These are phyloP conservation scores for Amphimallon solstitiale DNA, from an alignment of 2,888 invertebrate genomes.

Conservation along the genomic window DNA sequence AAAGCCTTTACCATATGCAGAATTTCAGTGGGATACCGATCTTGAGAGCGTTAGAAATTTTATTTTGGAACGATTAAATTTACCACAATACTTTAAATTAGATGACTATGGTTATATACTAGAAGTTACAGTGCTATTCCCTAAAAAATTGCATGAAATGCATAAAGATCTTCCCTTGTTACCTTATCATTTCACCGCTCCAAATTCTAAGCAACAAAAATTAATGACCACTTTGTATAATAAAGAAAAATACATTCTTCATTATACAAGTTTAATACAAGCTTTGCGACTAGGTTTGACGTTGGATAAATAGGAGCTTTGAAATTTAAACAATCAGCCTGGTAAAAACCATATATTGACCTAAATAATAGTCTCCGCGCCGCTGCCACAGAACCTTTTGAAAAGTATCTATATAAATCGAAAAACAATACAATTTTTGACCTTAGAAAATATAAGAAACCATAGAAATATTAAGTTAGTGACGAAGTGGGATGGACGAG, in stretches of 20 bases:
- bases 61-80: not conserved
- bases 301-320: not conserved
- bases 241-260: slow-evolving; percentile 18
- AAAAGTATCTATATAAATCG: not conserved
- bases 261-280: slow-evolving; percentile 14
- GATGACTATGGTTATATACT: slow-evolving; percentile 6
- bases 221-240: slow-evolving; percentile 22
- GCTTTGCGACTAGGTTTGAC: not conserved
- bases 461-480: no score
- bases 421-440: not conserved
- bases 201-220: slow-evolving; percentile 1
- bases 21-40: no score
- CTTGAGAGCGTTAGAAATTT: no score
- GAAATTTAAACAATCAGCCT: slow-evolving; percentile 8
- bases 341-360: slow-evolving; percentile 10
- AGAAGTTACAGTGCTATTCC: slow-evolving; percentile 10
- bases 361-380: not conserved
- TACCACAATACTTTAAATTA: not conserved
- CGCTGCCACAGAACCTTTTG: not conserved
- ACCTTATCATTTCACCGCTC: not conserved
- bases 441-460: no score
- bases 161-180: slow-evolving; percentile 9
- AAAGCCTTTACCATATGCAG: not conserved
- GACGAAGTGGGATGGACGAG: not conserved
- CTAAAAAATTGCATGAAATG: not conserved